Evolutionary conservation across 2,797 vertebrate genomes (phyloP), one percentile per base, ranked within the genome.

Genomic region (Pseudopleuronectes americanus): DNA sequence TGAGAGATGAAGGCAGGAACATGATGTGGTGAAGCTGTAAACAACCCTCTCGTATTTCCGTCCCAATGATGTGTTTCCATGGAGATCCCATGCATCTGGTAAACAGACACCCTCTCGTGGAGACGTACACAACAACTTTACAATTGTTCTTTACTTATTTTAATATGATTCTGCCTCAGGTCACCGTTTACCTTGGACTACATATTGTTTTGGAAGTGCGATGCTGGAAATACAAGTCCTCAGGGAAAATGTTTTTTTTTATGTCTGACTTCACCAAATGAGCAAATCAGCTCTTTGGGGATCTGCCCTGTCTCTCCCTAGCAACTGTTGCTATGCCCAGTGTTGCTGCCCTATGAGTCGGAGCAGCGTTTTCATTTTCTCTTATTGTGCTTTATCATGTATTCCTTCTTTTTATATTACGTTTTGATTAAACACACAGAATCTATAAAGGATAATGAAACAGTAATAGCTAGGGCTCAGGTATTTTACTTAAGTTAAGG

Each of bases 261-360:
- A 91, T 86, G 91, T 89, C 89, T 94, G 92, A 90, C 92, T 93
- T 21, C 93, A 93, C 70, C 86, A 93, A 94, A 93, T 85, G 86
- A 92, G 87, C 88, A 69, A 89, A 90, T 92, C 77, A 71, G 63
- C 80, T 91, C 93, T 92, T 88, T 81, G 72, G 73, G 82, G 88
- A 93, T 88, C 67, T 90, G 76, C 74, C 69, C 80, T 86, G 89
- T 88, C 93, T 96, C 83, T 94, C 89, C 95, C 88, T 94, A 91
- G 95, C 94, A 95, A 96, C 95, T 85, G 70, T 80, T 93, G 90
- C 93, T 90, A 69, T 92, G 92, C 90, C 90, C 80, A 90, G 86
- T 22, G 85, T 91, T 90, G 80, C 92, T 53, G 49, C 55, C 22
- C 4, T 92, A 65, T 68, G 62, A 77, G 69, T 83, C 48, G 67